These are phyloP conservation scores for Oscheius sp. DNA, from an alignment of 2,888 invertebrate species.

Conservation along the genomic window DNA sequence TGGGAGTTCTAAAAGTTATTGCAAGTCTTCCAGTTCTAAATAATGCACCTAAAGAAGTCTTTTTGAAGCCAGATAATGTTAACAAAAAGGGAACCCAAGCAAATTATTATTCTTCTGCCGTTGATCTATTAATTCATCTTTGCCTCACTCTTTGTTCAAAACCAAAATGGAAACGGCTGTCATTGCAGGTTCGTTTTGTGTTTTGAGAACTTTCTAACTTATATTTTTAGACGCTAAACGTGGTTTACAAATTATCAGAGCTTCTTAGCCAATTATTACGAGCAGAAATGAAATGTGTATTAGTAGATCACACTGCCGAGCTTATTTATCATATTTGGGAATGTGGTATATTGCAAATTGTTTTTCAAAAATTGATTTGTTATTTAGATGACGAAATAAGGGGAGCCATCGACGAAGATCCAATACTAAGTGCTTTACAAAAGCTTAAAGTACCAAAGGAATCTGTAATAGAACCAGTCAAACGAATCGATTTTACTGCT, in stretches of 20 bases:
- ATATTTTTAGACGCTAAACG: constrained; percentile 36
- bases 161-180: constrained; percentile 52
- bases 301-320: constrained; percentile 31
- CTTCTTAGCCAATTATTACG: constrained; percentile 51
- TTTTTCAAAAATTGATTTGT: background rate
- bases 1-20: constrained; percentile 40
- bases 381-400: constrained; percentile 25
- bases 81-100: constrained; percentile 32
- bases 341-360: constrained; percentile 32
- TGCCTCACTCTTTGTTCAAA: constrained; percentile 48
- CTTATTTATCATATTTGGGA: constrained; percentile 42
- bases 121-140: constrained; percentile 43
- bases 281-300: constrained; percentile 44
- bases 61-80: constrained; percentile 42
- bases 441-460: background rate
- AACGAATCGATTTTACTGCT: constrained; percentile 1
- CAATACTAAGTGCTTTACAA: constrained; percentile 22
- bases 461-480: background rate
- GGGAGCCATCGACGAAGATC: constrained; percentile 14
- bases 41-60: constrained; percentile 49
- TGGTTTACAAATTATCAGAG: constrained; percentile 45
- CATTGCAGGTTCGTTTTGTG: constrained; percentile 47
- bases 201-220: background rate
- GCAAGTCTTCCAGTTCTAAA: constrained; percentile 37
- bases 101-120: constrained; percentile 34